Evolutionary conservation across 2,888 invertebrate genomes (phyloP).

Genomic region (Thera britannica): DNA sequence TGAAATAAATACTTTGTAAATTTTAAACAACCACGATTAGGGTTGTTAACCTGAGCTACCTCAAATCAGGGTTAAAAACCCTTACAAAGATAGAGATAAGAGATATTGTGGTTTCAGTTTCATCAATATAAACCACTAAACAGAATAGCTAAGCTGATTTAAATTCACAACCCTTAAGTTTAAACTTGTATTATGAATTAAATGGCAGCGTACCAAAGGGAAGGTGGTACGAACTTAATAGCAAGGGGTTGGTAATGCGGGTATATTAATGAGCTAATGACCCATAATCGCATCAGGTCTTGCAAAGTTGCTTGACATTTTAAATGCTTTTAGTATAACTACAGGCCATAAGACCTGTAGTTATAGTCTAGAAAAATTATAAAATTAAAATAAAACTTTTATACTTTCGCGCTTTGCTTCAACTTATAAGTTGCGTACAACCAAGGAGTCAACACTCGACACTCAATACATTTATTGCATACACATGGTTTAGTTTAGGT

Average conservation of each 20-base stretch:
- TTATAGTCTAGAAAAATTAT: too few relatives aligned
- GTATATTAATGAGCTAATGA: conserved; percentile 36
- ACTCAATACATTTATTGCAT: too few relatives aligned
- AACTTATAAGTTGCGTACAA: too few relatives aligned
- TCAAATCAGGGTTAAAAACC: neutral
- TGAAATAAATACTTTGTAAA: too few relatives aligned
- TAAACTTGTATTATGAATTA: conserved; percentile 35
- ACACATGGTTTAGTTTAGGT: too few relatives aligned
- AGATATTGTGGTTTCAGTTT: neutral
- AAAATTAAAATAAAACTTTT: too few relatives aligned
- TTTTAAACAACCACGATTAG: neutral
- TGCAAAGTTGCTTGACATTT: conserved; percentile 25
- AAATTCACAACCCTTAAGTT: conserved; percentile 28
- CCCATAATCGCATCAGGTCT: conserved; percentile 20
- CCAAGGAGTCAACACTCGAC: too few relatives aligned
- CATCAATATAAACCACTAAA: conserved; percentile 2
- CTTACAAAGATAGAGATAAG: neutral
- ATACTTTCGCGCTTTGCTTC: too few relatives aligned
- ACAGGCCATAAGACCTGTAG: too few relatives aligned
- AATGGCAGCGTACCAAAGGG: conserved; percentile 34
- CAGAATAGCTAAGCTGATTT: conserved; percentile 1
- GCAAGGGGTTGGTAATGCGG: conserved; percentile 20
- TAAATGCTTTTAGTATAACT: conserved; percentile 11
- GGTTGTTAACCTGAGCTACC: neutral
- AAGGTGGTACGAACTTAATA: conserved; percentile 38